Base-by-base conservation (phyloP, 2,888 invertebrate genomes). In the Pogonocherus hispidulus region DNA sequence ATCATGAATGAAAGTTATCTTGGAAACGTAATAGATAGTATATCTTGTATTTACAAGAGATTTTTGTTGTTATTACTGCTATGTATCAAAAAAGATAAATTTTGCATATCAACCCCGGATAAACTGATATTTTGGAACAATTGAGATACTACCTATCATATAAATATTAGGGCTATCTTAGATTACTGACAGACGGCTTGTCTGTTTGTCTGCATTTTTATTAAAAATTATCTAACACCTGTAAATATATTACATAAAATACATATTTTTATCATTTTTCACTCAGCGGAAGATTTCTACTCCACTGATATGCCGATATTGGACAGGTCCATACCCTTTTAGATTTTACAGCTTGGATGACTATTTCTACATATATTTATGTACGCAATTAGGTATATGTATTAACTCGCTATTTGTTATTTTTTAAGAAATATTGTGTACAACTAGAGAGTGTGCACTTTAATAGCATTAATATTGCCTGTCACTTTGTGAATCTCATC, bases 151-250 rank as follows among this genome's bases (percentile, higher is more conserved):
- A 66, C 67, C 63, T 78, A 77, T 80, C 78, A 67, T 69, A 73
- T 69, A 70, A 71, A 76, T 68, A 72, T 71, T 74, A 66, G 51
- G 71, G 71, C 71, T 80, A 79, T 79, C 76, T 79, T 84, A 86
- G 88, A 86, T 88, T 88, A 88, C 86, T 84, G 84, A 68, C 72
- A 76, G 77, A 77, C 78, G 59, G 76, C 63, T 67, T 76, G 76
- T 69, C 76, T 74, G 71, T 63, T 69, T 67, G 59, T 59, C 64
- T 63, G 49, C 52, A 64, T 56, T 65, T 72, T 57, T 63, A 67
- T 41, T 63, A 66, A 59, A 64, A 67, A 67, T 67, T 70, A 71
- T 73, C 68, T 71, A 62, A 60, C 69, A 67, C 65, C 65, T 66
- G 66, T 66, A 63, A 63, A 51, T 62, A 51, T 55, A 22, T 62